phyloP scores from a whole-genome alignment of 2,888 invertebrate species.

The Pollenia angustigena region DNA sequence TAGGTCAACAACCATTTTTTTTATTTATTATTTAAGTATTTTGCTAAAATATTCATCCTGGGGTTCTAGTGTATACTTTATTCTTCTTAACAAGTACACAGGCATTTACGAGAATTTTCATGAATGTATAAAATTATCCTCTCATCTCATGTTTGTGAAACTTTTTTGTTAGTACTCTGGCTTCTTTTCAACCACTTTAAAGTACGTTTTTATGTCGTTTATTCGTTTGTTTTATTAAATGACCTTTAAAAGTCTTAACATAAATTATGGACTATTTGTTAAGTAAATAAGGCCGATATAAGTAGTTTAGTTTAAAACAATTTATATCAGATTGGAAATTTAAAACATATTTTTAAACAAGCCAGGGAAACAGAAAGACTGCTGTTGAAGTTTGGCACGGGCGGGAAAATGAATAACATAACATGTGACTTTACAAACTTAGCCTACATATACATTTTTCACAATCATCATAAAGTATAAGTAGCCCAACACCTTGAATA shows the following conservation, averaged over 20 bases:
- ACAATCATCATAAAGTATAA: too few species aligned
- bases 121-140: slow-evolving; percentile 12
- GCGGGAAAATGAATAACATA: too few species aligned
- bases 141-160: neutral
- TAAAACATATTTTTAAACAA: too few species aligned
- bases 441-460: too few species aligned
- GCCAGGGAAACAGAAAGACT: too few species aligned
- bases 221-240: neutral
- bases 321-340: too few species aligned
- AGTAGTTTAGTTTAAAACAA: too few species aligned
- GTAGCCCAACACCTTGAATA: too few species aligned
- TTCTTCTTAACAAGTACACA: neutral
- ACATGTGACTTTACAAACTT: too few species aligned
- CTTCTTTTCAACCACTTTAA: neutral
- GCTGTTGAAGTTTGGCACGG: too few species aligned
- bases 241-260: slow-evolving; percentile 1
- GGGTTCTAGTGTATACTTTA: neutral
- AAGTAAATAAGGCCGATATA: too few species aligned
- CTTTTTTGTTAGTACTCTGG: neutral
- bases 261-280: neutral
- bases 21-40: neutral
- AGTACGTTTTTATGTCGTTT: neutral
- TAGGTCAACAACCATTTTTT: neutral
- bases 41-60: slow-evolving; percentile 19
- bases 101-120: slow-evolving; percentile 27